These are phyloP conservation scores for Lepisosteus osseus DNA, from an alignment of 2,113 vertebrate genomes.

Conservation along the genomic window DNA sequence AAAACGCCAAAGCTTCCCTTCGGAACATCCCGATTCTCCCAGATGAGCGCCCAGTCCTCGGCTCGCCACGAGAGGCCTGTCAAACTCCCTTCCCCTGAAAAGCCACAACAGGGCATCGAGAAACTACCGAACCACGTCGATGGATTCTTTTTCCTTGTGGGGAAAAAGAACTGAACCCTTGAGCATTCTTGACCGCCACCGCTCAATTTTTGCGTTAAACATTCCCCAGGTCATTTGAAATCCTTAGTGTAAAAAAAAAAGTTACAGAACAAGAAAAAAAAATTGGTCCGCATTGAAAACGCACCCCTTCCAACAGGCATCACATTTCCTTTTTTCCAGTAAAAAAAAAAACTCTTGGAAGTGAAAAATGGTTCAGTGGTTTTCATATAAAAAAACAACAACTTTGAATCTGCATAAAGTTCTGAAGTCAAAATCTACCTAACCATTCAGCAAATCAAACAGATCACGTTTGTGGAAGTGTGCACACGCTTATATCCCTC, in stretches of 20 bases:
- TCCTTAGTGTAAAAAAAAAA: slow-evolving; percentile 24
- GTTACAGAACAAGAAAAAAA: slow-evolving; percentile 10
- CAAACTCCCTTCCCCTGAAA: neutral
- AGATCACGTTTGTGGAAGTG: slow-evolving; percentile 9
- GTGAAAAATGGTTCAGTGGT: slow-evolving; percentile 9
- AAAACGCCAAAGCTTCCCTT: slow-evolving; percentile 65
- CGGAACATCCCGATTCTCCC: slow-evolving; percentile 48
- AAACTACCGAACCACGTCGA: too few species aligned
- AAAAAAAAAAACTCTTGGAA: slow-evolving; percentile 35
- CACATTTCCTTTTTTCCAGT: neutral
- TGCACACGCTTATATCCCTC: slow-evolving; percentile 21
- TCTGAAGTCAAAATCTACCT: too few species aligned
- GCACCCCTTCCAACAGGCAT: slow-evolving; percentile 35
- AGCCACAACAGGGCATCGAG: neutral
- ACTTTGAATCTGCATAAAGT: too few species aligned
- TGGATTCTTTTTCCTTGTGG: neutral
- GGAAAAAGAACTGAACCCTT: neutral
- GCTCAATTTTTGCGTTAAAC: neutral
- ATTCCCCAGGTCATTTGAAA: slow-evolving; percentile 18
- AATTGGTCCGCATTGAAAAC: slow-evolving; percentile 60
- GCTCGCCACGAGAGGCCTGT: slow-evolving; percentile 9
- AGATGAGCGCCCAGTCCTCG: slow-evolving; percentile 30
- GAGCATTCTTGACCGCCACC: neutral
- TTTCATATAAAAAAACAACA: too few species aligned
- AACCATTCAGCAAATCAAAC: too few species aligned